Conservation (phyloP, 2,888 invertebrate species). For the Drepana falcataria region DNA sequence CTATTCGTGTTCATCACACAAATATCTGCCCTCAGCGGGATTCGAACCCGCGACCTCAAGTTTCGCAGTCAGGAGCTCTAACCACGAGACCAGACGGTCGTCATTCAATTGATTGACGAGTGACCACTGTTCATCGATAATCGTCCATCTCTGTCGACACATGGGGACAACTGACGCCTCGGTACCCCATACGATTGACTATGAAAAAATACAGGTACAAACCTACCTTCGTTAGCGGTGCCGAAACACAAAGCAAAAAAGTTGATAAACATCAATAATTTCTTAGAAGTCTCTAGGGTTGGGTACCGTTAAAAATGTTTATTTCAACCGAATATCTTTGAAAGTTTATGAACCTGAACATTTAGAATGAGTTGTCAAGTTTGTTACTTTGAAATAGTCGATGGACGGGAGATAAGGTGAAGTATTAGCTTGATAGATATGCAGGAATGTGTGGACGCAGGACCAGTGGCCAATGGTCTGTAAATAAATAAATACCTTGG, state of each 20-base stretch:
- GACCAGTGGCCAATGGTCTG: conserved; percentile 59
- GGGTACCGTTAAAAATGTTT: conserved; percentile 51
- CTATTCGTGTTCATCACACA: too few species aligned
- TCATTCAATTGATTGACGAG: conserved; percentile 48
- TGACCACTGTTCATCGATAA: conserved; percentile 69
- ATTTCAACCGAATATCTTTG: conserved; percentile 55
- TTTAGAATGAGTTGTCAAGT: conserved; percentile 65
- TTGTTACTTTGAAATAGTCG: conserved; percentile 39
- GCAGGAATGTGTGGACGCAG: conserved; percentile 57
- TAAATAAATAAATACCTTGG: conserved; percentile 12
- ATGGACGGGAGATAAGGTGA: conserved; percentile 47
- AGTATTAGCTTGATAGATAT: conserved; percentile 54
- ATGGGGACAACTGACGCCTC: conserved; percentile 43
- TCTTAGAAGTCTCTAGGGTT: conserved; percentile 62
- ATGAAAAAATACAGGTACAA: conserved; percentile 63
- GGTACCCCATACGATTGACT: conserved; percentile 32
- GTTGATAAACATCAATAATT: conserved; percentile 66
- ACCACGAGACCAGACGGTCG: too few species aligned
- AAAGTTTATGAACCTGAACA: conserved; percentile 46
- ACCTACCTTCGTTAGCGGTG: conserved; percentile 68
- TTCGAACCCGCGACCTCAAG: too few species aligned
- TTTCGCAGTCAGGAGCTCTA: too few species aligned
- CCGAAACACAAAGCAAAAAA: conserved; percentile 61
- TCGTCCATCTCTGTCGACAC: conserved; percentile 49
- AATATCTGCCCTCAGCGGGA: too few species aligned